Base-by-base conservation (phyloP, 1,140 invertebrate genomes). In the Drosophila novamexicana region DNA sequence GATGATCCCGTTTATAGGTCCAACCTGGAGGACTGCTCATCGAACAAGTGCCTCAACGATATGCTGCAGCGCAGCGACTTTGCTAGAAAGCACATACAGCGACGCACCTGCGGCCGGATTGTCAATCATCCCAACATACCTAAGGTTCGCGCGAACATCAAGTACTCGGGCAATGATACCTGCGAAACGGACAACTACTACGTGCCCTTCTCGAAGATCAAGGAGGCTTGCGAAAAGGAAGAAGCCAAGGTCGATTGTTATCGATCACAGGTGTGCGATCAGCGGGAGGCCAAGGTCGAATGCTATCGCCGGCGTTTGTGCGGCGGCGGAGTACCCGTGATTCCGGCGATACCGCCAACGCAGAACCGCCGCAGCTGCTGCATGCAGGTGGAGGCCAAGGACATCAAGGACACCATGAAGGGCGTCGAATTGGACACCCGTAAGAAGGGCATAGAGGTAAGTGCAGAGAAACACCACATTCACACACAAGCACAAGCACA, bases 391-490 rank as follows among this genome's bases (percentile, higher is more conserved):
- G 62, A 90, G 52, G 58, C 59, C 0, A 68, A 82, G 36, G 91
- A 92, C 10, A 92, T 92, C 3, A 50, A 72, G 14, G 56, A 91
- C 16, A 83, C 85, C 49, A 85, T 92, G 80, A 88, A 90, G 56
- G 91, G 91, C n/a, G 68, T 92, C 44, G 90, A 91, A 50, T 6
- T 75, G 53, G 89, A 92, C 53, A 85, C 86, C 0, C 64, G 83
- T 8, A 79, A 81, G 14, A 91, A 92, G 62, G 91, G 91, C 6
- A 92, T 92, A 7, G 91, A 92, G 90, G 91, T 92, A 32, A 84
- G 81, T 7, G 0, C 1, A n/a, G 0, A 8, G 1, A n/a, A 32
- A 16, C 12, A 45, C 7, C n/a, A 18, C 54, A 49, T 5, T 3
- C 16, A 10, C 53, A 18, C 16, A 12, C 34, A 32, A 29, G 29